phyloP scores from a whole-genome alignment of 2,113 vertebrate genomes.

The Atractosteus spatula region DNA sequence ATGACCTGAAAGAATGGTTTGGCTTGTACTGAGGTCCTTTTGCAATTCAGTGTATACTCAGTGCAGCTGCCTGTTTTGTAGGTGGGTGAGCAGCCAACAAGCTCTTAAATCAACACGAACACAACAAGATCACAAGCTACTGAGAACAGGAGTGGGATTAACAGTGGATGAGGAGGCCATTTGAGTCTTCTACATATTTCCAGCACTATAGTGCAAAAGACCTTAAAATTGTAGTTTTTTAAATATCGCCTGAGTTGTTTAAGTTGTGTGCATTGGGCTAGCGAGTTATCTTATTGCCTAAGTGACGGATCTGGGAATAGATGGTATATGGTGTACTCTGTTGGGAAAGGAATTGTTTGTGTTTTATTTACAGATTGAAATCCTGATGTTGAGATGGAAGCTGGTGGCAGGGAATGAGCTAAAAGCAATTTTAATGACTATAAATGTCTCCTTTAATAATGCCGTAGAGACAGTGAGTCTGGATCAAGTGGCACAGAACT shows the following conservation, averaged over 20 bases:
- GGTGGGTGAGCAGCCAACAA: too few relatives aligned
- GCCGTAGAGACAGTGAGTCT: slow-evolving; percentile 8
- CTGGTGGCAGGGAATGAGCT: neutral
- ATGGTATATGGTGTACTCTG: slow-evolving; percentile 16
- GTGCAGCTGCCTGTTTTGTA: too few relatives aligned
- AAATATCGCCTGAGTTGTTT: slow-evolving; percentile 52
- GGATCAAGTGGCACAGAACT: neutral
- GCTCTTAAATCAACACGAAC: too few relatives aligned
- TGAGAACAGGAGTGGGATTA: too few relatives aligned
- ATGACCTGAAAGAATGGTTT: too few relatives aligned
- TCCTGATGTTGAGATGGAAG: slow-evolving; percentile 10
- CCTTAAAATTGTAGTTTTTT: slow-evolving; percentile 55
- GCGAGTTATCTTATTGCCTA: too few relatives aligned
- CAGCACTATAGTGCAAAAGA: slow-evolving; percentile 48
- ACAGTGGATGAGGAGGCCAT: too few relatives aligned
- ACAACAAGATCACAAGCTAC: too few relatives aligned
- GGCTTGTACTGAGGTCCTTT: too few relatives aligned
- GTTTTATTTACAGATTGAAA: slow-evolving; percentile 30
- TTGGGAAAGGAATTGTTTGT: slow-evolving; percentile 34
- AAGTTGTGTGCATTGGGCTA: slow-evolving; percentile 39
- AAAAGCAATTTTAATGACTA: slow-evolving; percentile 6
- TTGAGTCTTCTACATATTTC: too few relatives aligned
- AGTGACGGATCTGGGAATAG: slow-evolving; percentile 55
- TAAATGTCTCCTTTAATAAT: slow-evolving; percentile 13
- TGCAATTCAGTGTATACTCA: too few relatives aligned